Evolutionary conservation across 2,113 vertebrate species (phyloP).

Genomic region (Trogon surrucura): DNA sequence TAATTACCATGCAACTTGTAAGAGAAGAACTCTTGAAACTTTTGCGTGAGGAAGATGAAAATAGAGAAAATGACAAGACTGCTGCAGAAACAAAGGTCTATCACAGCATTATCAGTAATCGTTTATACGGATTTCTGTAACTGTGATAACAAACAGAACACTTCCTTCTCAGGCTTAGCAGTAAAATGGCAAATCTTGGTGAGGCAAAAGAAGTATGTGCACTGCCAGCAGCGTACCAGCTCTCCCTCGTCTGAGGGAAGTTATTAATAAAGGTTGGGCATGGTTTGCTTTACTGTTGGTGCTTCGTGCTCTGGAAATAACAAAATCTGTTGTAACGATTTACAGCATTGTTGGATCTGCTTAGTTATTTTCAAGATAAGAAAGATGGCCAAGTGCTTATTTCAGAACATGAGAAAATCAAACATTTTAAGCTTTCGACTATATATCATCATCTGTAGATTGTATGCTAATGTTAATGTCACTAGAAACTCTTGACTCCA

Average conservation of each 20-base stretch:
- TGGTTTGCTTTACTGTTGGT: not conserved
- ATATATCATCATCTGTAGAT: not conserved
- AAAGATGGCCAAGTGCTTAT: not conserved
- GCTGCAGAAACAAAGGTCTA: not conserved
- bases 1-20: not conserved
- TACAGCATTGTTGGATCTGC: not conserved
- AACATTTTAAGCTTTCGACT: not conserved
- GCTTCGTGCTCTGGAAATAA: not conserved
- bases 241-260: not conserved
- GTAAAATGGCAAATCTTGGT: not conserved
- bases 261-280: not conserved
- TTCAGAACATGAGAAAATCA: not conserved
- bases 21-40: not conserved
- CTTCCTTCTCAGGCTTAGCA: not conserved
- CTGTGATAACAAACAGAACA: not conserved
- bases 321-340: not conserved
- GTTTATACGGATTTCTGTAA: not conserved
- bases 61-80: not conserved
- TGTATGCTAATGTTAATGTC: not conserved
- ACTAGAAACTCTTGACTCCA: not conserved
- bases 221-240: not conserved
- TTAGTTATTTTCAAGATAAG: not conserved
- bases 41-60: not conserved
- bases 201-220: not conserved
- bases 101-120: not conserved